phyloP scores from a whole-genome alignment of 2,113 vertebrate species.

The Acrocephalus arundinaceus region DNA sequence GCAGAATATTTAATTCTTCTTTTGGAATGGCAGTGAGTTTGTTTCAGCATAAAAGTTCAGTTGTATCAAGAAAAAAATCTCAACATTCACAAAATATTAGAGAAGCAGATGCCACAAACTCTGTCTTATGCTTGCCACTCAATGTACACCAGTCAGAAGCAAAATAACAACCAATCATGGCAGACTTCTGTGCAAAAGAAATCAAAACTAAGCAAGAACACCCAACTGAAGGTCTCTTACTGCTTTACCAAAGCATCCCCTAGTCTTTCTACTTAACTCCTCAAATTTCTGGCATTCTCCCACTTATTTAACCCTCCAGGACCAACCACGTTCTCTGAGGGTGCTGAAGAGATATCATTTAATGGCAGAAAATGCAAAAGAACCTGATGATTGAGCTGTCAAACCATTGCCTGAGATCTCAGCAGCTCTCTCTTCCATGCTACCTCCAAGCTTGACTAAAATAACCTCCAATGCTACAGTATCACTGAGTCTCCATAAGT shows the following conservation, averaged over 20 bases:
- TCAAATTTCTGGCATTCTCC: not conserved
- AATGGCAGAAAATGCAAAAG: not conserved
- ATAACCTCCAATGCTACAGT: conserved; percentile 49
- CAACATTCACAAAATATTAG: not conserved
- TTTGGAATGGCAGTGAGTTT: not conserved
- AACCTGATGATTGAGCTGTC: not conserved
- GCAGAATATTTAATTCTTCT: not conserved
- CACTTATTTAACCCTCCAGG: not conserved
- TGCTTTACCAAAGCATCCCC: not conserved
- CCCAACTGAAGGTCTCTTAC: not conserved
- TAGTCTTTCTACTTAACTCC: not conserved
- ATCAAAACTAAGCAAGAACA: not conserved
- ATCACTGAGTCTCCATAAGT: conserved; percentile 61
- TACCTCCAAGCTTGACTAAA: conserved; percentile 54
- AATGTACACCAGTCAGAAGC: not conserved
- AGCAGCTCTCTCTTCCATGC: not conserved
- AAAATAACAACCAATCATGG: not conserved
- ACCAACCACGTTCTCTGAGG: not conserved
- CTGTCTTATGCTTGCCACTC: not conserved
- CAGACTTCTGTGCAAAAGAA: not conserved
- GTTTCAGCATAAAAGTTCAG: not conserved
- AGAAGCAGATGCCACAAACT: not conserved
- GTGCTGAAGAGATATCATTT: not conserved
- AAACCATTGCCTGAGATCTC: conserved; percentile 31
- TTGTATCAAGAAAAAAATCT: not conserved